Conservation (phyloP, 1,140 invertebrate genomes). For the Anastatus disparis region DNA sequence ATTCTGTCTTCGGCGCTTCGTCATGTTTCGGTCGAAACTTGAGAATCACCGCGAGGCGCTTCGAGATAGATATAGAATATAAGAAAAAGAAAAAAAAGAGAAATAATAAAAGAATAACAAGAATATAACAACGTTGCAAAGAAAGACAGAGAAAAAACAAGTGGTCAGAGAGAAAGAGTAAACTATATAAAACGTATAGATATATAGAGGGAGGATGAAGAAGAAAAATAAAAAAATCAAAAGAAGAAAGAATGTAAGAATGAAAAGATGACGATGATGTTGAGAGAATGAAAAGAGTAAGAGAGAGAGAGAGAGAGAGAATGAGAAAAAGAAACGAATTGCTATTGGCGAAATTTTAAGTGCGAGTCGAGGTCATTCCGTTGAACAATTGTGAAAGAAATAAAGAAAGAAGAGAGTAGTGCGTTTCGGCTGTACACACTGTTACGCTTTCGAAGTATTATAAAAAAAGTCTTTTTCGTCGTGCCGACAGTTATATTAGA, state of each 20-base stretch:
- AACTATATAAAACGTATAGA: not conserved
- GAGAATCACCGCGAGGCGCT: conserved; percentile 32
- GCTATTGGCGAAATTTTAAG: conserved; percentile 42
- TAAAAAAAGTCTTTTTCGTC: no score
- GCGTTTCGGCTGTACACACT: no score
- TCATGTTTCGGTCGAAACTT: conserved; percentile 42
- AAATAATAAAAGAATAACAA: not conserved
- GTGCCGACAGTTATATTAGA: no score
- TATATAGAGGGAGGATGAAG: not conserved
- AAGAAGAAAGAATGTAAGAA: conserved; percentile 33
- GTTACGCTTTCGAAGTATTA: no score
- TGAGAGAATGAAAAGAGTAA: not conserved
- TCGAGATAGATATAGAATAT: conserved; percentile 7
- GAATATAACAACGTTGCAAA: not conserved
- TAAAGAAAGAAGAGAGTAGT: no score
- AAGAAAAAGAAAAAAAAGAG: not conserved
- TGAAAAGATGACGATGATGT: not conserved
- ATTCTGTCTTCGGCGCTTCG: conserved; percentile 38
- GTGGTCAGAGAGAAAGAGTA: conserved; percentile 3
- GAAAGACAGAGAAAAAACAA: not conserved
- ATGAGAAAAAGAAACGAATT: conserved; percentile 5
- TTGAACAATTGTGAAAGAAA: conserved; percentile 38
- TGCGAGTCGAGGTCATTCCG: conserved; percentile 36
- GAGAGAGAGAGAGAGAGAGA: conserved; percentile 33
- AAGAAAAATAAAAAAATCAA: no score